Base-by-base conservation (phyloP, 2,888 invertebrate genomes). In the Melinopterus prodromus region DNA sequence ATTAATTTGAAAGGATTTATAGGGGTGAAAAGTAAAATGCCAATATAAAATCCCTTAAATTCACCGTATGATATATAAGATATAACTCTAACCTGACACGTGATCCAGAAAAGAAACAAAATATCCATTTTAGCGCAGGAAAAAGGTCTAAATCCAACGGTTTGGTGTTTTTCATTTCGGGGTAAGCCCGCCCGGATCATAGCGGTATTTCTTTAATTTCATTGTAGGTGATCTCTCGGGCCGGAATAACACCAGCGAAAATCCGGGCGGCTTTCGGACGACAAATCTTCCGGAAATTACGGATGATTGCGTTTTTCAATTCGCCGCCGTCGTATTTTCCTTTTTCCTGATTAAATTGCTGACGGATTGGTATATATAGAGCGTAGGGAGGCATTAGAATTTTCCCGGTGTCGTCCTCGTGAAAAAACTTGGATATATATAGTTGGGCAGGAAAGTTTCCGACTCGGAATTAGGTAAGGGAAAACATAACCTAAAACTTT, bases 171-270 rank as follows among this genome's bases (percentile, higher is more conserved):
- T 53, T 53, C 53, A 53, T 53, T 72, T 36, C 26, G 26, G 72
- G 14, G 72, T 72, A 35, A 15, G 14, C 26, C 72, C 7, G 26
- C 15, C 15, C n/a, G 15, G 72, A 72, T 72, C 36, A 72, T 72
- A 36, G 72, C 26, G 36, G 26, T 72, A 72, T 35, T 35, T 72
- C 36, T 72, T 72, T 36, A 72, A 72, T 72, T 36, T 26, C 36
- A 36, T 15, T 35, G 26, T 4, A 26, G 12, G n/a, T 72, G 72
- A 72, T 15, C 36, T 72, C 4, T 16, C 14, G 26, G 16, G 16
- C 36, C 4, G 71, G 26, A n/a, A 1, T 53, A 26, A 26, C 26
- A 26, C 26, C 26, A 26, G 26, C 53, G 53, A 53, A 53, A 12
- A 53, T 53, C 53, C 53, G 53, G 53, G 3, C 53, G 53, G 9